Base-by-base conservation (phyloP, 2,113 vertebrate genomes). In the Calypte anna region DNA sequence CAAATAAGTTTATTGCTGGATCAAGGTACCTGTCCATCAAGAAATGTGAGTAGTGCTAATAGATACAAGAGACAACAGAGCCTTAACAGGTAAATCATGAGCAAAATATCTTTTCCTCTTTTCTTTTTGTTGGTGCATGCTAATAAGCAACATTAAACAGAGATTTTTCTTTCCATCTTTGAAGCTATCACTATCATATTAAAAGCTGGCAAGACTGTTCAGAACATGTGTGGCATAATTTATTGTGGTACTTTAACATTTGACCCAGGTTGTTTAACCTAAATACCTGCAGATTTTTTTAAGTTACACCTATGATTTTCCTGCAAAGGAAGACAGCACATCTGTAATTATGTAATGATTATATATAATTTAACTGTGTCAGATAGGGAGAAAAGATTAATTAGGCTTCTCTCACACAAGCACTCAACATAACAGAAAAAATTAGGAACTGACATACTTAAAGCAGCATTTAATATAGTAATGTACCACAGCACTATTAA, bases 401-500 rank as follows among this genome's bases (percentile, higher is more conserved):
- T 91, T 10, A 40, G 40, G 40, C 28, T 59, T 81, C 58, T 68
- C 36, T 50, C 68, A 89, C 58, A 15, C 48, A 77, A 93, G 69
- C 72, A 96, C 33, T n/a, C 12, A 54, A 43, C 19, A 73, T 81
- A 91, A 82, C 28, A 70, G 90, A 92, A 97, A 88, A 23, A 85
- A 91, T 70, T 92, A 84, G 67, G 50, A 82, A 33, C 12, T 86
- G 66, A 97, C 97, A 96, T 86, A 92, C 92, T 97, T 97, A 97
- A 98, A 94, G 58, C 36, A 94, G 44, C 70, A 92, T 97, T 97
- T 97, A 66, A 78, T 80, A 90, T 95, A 94, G 75, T 90, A 96
- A 95, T 92, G 61, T 91, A 74, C 59, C 57, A 48, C 82, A 94
- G 31, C 10, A 63, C 73, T 94, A 81, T 97, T 95, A 96, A 38